Conservation (phyloP, 2,888 invertebrate genomes). For the Macrophya annulata region DNA sequence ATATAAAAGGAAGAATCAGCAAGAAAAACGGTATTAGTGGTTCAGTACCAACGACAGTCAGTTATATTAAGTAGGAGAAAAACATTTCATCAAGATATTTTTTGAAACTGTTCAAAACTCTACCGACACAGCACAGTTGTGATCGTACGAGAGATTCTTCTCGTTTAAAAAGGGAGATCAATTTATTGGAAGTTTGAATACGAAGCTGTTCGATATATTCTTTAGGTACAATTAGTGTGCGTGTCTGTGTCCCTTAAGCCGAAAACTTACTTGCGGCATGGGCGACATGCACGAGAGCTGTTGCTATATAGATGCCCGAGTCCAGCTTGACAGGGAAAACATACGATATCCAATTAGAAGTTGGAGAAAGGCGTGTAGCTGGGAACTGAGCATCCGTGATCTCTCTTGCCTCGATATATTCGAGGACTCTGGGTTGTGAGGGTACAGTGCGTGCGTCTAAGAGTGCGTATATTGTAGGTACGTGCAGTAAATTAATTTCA, state of each 20-base stretch:
- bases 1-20: background rate
- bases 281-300: slow-evolving; percentile 76
- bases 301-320: slow-evolving; percentile 77
- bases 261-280: slow-evolving; percentile 75
- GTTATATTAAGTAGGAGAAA: background rate
- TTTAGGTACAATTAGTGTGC: background rate
- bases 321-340: slow-evolving; percentile 75
- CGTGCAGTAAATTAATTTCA: slow-evolving; percentile 2
- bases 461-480: slow-evolving; percentile 27
- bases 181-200: background rate
- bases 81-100: background rate
- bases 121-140: too few species aligned
- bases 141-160: background rate
- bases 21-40: background rate
- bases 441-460: slow-evolving; percentile 39
- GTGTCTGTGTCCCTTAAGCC: slow-evolving; percentile 55
- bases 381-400: slow-evolving; percentile 43
- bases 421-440: slow-evolving; percentile 31
- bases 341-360: slow-evolving; percentile 74
- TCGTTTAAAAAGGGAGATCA: background rate
- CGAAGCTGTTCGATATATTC: slow-evolving; percentile 21
- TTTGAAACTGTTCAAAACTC: background rate
- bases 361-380: slow-evolving; percentile 34
- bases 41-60: background rate
- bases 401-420: slow-evolving; percentile 47